phyloP scores from a whole-genome alignment of 1,140 invertebrate species.

The Agrilus planipennis region DNA sequence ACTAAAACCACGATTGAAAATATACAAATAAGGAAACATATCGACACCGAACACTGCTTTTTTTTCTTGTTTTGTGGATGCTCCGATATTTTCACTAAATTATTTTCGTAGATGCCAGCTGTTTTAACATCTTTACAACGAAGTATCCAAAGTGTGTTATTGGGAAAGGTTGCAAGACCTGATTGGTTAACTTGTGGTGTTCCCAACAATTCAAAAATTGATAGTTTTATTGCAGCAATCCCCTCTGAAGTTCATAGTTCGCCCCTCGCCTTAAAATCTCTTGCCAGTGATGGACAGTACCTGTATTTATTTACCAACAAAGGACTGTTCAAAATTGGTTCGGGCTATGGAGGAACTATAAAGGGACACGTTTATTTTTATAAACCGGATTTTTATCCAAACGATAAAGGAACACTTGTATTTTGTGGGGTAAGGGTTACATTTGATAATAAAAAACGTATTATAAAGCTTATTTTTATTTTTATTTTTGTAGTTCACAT shows the following conservation, averaged over 20 bases:
- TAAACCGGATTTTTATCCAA: conserved; percentile 68
- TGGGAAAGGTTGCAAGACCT: conserved; percentile 71
- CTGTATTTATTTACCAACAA: conserved; percentile 71
- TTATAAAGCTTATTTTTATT: no score
- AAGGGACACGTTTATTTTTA: conserved; percentile 75
- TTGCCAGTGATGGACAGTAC: conserved; percentile 79
- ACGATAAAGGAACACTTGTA: conserved; percentile 70
- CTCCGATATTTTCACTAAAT: neutral
- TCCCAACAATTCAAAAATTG: conserved; percentile 61
- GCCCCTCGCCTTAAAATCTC: conserved; percentile 41
- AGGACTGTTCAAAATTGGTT: conserved; percentile 81
- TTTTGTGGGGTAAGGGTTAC: conserved; percentile 73
- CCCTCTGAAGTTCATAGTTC: conserved; percentile 34
- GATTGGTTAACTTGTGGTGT: conserved; percentile 84
- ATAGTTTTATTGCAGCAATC: conserved; percentile 50
- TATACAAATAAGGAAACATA: no score
- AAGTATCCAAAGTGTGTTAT: conserved; percentile 76
- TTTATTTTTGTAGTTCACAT: no score
- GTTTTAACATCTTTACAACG: conserved; percentile 78
- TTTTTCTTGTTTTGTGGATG: no score
- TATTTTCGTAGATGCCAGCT: conserved; percentile 56
- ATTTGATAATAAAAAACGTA: no score
- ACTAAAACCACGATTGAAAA: no score
- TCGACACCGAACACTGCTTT: no score
- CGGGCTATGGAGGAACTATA: conserved; percentile 81